Evolutionary conservation across 2,113 vertebrate genomes (phyloP).

Genomic region (Anser cygnoides): DNA sequence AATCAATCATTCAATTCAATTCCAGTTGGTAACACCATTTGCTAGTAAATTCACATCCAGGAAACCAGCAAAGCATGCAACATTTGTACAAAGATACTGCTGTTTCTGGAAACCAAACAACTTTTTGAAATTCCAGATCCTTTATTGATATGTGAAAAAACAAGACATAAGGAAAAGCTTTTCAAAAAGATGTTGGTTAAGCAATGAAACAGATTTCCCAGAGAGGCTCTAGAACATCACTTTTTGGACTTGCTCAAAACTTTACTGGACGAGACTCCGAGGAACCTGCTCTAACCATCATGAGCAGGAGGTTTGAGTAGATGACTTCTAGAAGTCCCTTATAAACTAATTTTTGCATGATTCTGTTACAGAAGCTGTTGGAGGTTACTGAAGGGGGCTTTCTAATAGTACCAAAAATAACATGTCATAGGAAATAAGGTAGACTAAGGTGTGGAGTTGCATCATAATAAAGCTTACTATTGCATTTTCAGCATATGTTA

Average conservation of each 20-base stretch:
- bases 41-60: background rate
- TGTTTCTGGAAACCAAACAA: background rate
- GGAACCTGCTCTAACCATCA: accelerated
- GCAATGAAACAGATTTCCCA: background rate
- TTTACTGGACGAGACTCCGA: background rate
- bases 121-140: background rate
- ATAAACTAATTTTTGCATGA: background rate
- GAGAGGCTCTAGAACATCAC: background rate
- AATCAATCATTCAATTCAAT: background rate
- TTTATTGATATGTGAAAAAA: background rate
- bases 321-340: background rate
- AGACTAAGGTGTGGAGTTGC: background rate
- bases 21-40: background rate
- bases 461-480: background rate
- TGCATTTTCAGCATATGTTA: background rate
- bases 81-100: background rate
- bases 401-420: background rate
- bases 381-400: background rate
- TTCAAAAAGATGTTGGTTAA: background rate
- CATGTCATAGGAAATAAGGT: background rate
- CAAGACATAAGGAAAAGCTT: background rate
- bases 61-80: background rate
- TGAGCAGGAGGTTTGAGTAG: background rate
- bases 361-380: background rate
- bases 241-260: background rate